Percentiles rank a stretch among this genome's conserved stretches.
phyloP scores from a whole-genome alignment of 2,797 vertebrate species.

The Remorina albescens region DNA sequence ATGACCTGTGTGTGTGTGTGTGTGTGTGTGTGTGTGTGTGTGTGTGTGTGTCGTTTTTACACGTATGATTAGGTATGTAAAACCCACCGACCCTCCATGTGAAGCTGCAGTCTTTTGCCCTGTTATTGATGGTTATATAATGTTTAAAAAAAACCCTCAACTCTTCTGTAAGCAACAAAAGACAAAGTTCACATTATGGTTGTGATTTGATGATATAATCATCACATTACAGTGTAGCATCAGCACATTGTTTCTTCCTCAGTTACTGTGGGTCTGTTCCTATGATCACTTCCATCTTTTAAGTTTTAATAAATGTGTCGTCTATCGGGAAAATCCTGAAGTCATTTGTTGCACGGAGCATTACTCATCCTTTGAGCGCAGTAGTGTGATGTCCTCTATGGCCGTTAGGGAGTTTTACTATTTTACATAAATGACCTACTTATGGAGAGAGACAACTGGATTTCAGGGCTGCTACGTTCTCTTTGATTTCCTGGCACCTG shows the following conservation, averaged over 20 bases:
- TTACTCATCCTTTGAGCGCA: neutral
- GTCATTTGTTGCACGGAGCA: too few relatives aligned
- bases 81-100: conserved; percentile 39
- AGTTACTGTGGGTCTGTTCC: neutral
- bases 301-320: neutral
- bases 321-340: too few relatives aligned
- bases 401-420: neutral
- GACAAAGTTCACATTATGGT: conserved; percentile 1
- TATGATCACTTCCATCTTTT: neutral
- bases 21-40: neutral
- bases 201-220: conserved; percentile 33
- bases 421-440: neutral
- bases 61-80: conserved; percentile 35
- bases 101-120: conserved; percentile 18
- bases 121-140: conserved; percentile 36
- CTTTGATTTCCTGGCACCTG: neutral
- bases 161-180: conserved; percentile 3
- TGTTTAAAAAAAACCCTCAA: neutral
- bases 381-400: neutral
- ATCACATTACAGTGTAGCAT: conserved; percentile 14
- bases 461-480: too few relatives aligned
- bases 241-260: neutral
- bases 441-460: neutral
- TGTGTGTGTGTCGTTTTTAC: conserved; percentile 34
- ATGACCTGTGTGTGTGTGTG: conserved; percentile 2